Percentiles rank a stretch among this genome's conserved stretches.
Conservation (phyloP, 1,140 invertebrate genomes). For the Cydia amplana region DNA sequence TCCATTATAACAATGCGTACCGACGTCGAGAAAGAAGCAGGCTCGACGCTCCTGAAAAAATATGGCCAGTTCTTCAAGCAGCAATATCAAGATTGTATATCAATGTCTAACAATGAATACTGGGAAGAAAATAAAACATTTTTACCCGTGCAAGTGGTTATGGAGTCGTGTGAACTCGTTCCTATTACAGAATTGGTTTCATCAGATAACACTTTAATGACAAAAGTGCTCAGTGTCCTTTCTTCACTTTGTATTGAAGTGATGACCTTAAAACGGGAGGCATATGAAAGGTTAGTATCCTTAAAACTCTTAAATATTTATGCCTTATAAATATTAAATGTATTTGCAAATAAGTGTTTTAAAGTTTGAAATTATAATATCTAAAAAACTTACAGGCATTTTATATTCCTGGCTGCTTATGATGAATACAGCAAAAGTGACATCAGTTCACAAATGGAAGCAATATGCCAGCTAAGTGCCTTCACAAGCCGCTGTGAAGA, state of each 20-base stretch:
- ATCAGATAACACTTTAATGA: constrained; percentile 90
- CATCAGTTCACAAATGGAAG: constrained; percentile 71
- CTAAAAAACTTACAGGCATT: constrained; percentile 55
- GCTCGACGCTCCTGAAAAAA: constrained; percentile 67
- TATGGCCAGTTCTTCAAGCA: constrained; percentile 88
- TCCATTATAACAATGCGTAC: constrained; percentile 32
- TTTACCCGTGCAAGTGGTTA: constrained; percentile 79
- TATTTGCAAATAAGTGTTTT: neutral
- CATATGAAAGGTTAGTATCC: constrained; percentile 79
- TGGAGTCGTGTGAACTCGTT: constrained; percentile 82
- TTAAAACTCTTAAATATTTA: neutral
- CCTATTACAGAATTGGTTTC: constrained; percentile 85
- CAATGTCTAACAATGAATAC: constrained; percentile 38
- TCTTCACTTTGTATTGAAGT: constrained; percentile 90
- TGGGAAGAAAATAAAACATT: constrained; percentile 80
- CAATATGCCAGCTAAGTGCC: constrained; percentile 83
- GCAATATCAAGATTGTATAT: constrained; percentile 75
- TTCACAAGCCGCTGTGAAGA: constrained; percentile 85
- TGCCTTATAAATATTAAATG: neutral
- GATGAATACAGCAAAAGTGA: constrained; percentile 65
- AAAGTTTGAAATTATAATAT: neutral
- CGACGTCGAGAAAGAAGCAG: constrained; percentile 65
- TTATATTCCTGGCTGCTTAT: constrained; percentile 68
- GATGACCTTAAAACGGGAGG: constrained; percentile 84
- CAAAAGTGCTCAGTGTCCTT: constrained; percentile 90